phyloP scores from a whole-genome alignment of 1,140 invertebrate species.

The Tenebrio molitor region DNA sequence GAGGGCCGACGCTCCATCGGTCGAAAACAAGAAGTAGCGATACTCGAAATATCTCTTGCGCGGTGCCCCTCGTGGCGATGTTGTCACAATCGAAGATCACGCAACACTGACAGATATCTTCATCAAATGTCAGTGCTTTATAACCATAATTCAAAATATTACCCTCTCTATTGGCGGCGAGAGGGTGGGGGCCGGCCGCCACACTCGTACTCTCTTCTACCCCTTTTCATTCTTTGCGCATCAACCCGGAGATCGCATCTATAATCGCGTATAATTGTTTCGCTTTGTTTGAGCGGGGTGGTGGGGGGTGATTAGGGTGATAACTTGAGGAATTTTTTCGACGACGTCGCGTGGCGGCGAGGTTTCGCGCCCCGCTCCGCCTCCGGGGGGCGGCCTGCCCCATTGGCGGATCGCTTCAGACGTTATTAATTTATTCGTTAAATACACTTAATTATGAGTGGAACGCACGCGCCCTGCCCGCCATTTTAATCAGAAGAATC shows the following conservation, averaged over 20 bases:
- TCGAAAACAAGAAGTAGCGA: no score
- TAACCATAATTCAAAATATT: conserved; percentile 59
- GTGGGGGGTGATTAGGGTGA: conserved; percentile 7
- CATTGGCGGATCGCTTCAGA: conserved; percentile 8
- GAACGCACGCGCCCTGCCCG: neutral
- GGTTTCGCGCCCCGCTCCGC: neutral
- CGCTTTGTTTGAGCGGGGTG: neutral
- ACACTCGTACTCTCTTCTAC: conserved; percentile 4
- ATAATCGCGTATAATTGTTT: conserved; percentile 5
- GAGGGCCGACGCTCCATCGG: no score
- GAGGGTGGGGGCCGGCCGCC: conserved; percentile 41
- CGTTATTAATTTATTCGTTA: conserved; percentile 11
- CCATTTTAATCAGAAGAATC: conserved; percentile 18
- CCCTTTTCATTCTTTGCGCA: conserved; percentile 46
- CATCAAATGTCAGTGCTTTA: conserved; percentile 54
- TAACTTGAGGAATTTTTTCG: conserved; percentile 44
- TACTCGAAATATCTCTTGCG: no score
- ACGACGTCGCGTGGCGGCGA: conserved; percentile 8
- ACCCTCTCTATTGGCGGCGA: conserved; percentile 39
- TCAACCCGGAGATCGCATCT: conserved; percentile 20
- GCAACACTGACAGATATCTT: conserved; percentile 50
- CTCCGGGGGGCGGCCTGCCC: neutral
- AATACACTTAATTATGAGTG: conserved; percentile 11
- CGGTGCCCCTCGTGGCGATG: no score
- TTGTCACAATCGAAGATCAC: conserved; percentile 41